Evolutionary conservation across 2,888 invertebrate species (phyloP).

Genomic region (Gari tellinella): DNA sequence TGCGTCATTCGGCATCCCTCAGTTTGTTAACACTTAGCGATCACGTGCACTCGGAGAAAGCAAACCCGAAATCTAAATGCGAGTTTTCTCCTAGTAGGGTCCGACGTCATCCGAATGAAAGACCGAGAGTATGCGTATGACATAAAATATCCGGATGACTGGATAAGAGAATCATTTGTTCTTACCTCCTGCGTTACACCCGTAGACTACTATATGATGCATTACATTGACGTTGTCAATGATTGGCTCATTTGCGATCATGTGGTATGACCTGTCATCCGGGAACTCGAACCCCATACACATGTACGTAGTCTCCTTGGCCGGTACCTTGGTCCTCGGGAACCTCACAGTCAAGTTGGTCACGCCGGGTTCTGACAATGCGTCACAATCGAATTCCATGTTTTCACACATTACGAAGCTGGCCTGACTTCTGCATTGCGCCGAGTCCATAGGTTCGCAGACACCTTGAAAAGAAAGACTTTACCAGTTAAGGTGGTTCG

Average conservation of each 20-base stretch:
- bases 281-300: conserved; percentile 66
- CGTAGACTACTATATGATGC: conserved; percentile 68
- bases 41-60: too few relatives aligned
- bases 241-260: conserved; percentile 64
- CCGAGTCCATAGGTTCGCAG: conserved; percentile 23
- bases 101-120: too few relatives aligned
- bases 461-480: conserved; percentile 5
- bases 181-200: conserved; percentile 41
- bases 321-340: conserved; percentile 58
- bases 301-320: conserved; percentile 63
- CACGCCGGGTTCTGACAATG: conserved; percentile 20
- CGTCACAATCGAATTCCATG: conserved; percentile 14
- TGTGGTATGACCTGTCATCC: conserved; percentile 53
- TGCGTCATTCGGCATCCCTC: too few relatives aligned
- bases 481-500: too few relatives aligned
- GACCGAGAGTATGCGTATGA: too few relatives aligned
- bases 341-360: conserved; percentile 11
- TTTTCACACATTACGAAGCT: conserved; percentile 17
- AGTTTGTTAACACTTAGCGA: too few relatives aligned
- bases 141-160: too few relatives aligned
- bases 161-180: too few relatives aligned
- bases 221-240: conserved; percentile 61
- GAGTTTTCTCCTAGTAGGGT: too few relatives aligned
- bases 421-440: conserved; percentile 17
- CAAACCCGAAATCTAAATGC: too few relatives aligned